Percentiles rank a stretch among this genome's conserved stretches.
These are phyloP conservation scores for Drosophila orena DNA, from an alignment of 1,140 invertebrate genomes.

Conservation along the genomic window DNA sequence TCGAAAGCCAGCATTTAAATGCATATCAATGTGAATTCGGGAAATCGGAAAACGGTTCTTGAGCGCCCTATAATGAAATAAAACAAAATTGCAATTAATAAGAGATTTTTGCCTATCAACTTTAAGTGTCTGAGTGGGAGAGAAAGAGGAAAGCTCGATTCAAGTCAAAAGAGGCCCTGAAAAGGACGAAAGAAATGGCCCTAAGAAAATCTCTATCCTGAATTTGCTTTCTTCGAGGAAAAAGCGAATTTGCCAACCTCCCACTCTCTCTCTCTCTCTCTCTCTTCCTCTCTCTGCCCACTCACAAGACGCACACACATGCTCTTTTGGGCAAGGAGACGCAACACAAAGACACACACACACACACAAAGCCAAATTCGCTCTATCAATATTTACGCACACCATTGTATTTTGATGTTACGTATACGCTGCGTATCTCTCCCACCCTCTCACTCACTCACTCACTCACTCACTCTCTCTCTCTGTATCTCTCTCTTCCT, in stretches of 20 bases:
- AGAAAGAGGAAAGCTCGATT: conserved; percentile 58
- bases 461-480: conserved; percentile 15
- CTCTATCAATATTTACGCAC: conserved; percentile 80
- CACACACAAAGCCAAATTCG: conserved; percentile 42
- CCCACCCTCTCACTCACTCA: conserved; percentile 19
- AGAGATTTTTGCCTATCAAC: conserved; percentile 2
- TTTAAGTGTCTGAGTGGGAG: conserved; percentile 25
- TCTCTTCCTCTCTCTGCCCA: conserved; percentile 2
- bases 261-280: conserved; percentile 14
- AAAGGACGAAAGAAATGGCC: conserved; percentile 47
- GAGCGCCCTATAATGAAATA: conserved; percentile 9
- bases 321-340: conserved; percentile 26
- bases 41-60: neutral
- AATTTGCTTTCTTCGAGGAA: conserved; percentile 76
- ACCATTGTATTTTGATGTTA: conserved; percentile 76
- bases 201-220: conserved; percentile 82
- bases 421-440: conserved; percentile 65
- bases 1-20: conserved; percentile 22
- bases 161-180: conserved; percentile 14
- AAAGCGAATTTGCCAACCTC: conserved; percentile 60
- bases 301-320: conserved; percentile 18
- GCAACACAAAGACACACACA: conserved; percentile 7
- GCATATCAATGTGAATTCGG: neutral
- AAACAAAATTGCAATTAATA: conserved; percentile 22
- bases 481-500: conserved; percentile 13